phyloP scores from a whole-genome alignment of 2,113 vertebrate genomes.

The Carassius carassius region DNA sequence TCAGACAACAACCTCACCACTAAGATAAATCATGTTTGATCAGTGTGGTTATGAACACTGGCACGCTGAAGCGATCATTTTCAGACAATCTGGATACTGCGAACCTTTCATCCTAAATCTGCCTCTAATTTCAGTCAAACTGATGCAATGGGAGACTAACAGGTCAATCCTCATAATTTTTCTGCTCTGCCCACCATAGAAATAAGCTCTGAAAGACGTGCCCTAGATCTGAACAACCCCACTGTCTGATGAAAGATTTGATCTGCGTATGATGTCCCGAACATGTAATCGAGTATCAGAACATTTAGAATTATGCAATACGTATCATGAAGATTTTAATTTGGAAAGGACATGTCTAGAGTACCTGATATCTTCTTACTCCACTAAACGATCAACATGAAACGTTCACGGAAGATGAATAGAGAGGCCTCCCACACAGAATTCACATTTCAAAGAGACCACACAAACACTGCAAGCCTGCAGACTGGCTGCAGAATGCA shows the following conservation, averaged over 20 bases:
- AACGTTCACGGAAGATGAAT: slow-evolving; percentile 4
- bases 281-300: slow-evolving; percentile 6
- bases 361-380: not conserved
- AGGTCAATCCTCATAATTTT: slow-evolving; percentile 34
- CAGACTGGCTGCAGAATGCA: not conserved
- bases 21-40: slow-evolving; percentile 36
- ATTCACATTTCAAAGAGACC: slow-evolving; percentile 16
- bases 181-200: slow-evolving; percentile 7
- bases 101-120: slow-evolving; percentile 28
- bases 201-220: slow-evolving; percentile 32
- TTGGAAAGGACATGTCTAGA: not conserved
- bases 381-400: slow-evolving; percentile 7
- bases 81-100: slow-evolving; percentile 30
- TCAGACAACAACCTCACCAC: not conserved
- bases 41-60: not conserved
- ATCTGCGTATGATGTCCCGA: slow-evolving; percentile 20
- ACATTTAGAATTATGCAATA: slow-evolving; percentile 7
- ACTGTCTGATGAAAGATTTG: not conserved
- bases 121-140: slow-evolving; percentile 29
- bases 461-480: not conserved
- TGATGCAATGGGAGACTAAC: slow-evolving; percentile 19
- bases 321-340: not conserved
- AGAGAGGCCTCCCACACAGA: slow-evolving; percentile 13
- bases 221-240: slow-evolving; percentile 14
- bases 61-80: slow-evolving; percentile 20